Base-by-base conservation (phyloP, 2,113 vertebrate genomes). In the Amphiprion ocellaris region DNA sequence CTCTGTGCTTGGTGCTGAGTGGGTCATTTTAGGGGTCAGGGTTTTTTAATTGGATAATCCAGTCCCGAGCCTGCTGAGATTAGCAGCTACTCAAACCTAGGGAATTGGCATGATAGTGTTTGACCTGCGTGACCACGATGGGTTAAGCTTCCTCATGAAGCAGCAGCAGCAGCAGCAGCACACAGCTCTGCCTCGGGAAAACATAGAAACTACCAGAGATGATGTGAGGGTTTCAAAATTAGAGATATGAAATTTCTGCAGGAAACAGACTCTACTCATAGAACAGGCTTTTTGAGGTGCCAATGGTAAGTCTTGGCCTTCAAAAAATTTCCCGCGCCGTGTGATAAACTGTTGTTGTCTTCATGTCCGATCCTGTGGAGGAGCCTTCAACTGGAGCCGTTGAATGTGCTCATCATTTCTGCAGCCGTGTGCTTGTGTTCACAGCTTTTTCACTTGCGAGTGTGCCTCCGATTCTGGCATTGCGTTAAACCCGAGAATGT, bases 11-110 rank as follows among this genome's bases (percentile, higher is more conserved):
- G 24, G 37, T 76, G 77, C 74, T 69, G 79, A 72, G 58, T 58
- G 66, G 83, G 75, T 85, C 75, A 62, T 75, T 87, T 75, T 30
- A 83, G 46, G 69, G 88, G 74, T 87, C 86, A 74, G 47, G 16
- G 33, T 68, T 88, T 84, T 83, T 90, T 86, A 92, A 91, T 88
- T 86, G 80, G 82, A 89, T 90, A 82, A 91, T 91, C 85, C 79
- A 85, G 69, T 93, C 72, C 87, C 10, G 46, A 87, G 77, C 61
- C 73, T 75, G 59, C 41, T 67, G 67, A 82, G 76, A 85, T 88
- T 87, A 90, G 46, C 79, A 85, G 79, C 73, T 82, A 70, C 77
- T 87, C 64, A 77, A 70, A 81, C 77, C 47, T 28, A 24, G 82
- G 82, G 85, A 90, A 82, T 75, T 79, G 71, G 65, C 77, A 79